Base-by-base conservation (phyloP, 2,888 invertebrate genomes). In the Hartigia nigra region DNA sequence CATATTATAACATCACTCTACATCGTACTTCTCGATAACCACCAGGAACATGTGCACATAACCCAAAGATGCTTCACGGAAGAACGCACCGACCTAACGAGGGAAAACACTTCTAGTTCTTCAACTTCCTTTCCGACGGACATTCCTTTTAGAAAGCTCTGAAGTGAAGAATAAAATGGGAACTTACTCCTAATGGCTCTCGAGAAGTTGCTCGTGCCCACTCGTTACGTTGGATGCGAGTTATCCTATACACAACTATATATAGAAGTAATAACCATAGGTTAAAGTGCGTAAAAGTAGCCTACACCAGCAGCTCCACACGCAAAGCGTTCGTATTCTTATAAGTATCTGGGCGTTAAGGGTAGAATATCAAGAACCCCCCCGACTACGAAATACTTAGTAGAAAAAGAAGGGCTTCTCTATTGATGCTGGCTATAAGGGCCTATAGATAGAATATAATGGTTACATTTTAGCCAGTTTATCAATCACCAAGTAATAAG, bases 121-220 rank as follows among this genome's bases (percentile, higher is more conserved):
- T 31, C 32, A 32, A 23, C 72, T 72, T 34, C 72, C 72, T 72
- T 31, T 34, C 12, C 31, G 12, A 31, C 32, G 9, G 23, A 72
- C 14, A 72, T 34, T 31, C 31, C 72, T 34, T 72, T 34, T 72
- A 31, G 72, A 14, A 72, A 72, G 72, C 32, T 23, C 55, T 23
- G n/a, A 78, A 76, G 78, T 79, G 77, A 75, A 34, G 69, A 76
- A 76, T 31, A 69, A 34, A 36, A 37, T 74, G 77, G 74, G 77
- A 55, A 80, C 76, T 78, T 78, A 70, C 72, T 76, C 78, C 79
- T 86, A 87, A 88, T 85, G 84, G 85, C 85, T 86, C 88, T 88
- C 82, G 87, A 88, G 55, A 55, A 88, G 87, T 88, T 88, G 84
- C 87, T 84, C 86, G 55, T 55, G 55, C 55, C 23, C 55, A 55